Evolutionary conservation across 2,888 invertebrate species (phyloP), one percentile per base, ranked within the genome.

Genomic region (Aromia moschata): DNA sequence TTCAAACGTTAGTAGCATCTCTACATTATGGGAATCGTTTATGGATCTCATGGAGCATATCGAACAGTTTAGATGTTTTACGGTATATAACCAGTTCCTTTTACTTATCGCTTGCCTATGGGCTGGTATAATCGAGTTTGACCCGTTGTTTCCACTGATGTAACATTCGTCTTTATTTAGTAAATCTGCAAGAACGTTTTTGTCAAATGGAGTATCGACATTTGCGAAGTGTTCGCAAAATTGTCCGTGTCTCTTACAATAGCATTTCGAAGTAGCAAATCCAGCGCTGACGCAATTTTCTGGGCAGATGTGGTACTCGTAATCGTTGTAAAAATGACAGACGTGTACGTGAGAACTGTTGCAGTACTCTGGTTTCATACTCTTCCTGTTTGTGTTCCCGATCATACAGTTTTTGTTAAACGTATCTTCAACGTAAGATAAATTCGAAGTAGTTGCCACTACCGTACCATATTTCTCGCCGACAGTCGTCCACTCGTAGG

Each of bases 1-100:
- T 10, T 74, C 70, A 52, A 77, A 77, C 4, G 60, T 62, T 25
- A 77, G 54, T 3, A 69, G 60, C 66, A 76, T 60, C n/a, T 66
- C 20, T 4, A 59, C 58, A 16, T 25, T 16, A 9, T 41, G 36
- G 10, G 12, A 14, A n/a, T 45, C 40, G 15, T 41, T 11, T n/a
- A 54, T 12, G 1, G 58, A 20, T n/a, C 25, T 10, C 16, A 45
- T 33, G 17, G 56, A 41, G 41, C 73, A 73, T 41, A 74, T 64
- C 9, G 64, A 65, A 55, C 73, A 73, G 5, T 63, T 45, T 5
- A 64, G 45, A 9, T 49, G 37, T 7, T 62, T 40, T 0, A 17
- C 31, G 9, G 57, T 56, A 17, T 63, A 65, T 7, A 58, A 56
- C 62, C 68, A 70, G 10, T 30, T 7, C 9, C 59, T 47, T 7